Conservation (phyloP, 2,113 vertebrate genomes). For the Phyllostomus discolor region DNA sequence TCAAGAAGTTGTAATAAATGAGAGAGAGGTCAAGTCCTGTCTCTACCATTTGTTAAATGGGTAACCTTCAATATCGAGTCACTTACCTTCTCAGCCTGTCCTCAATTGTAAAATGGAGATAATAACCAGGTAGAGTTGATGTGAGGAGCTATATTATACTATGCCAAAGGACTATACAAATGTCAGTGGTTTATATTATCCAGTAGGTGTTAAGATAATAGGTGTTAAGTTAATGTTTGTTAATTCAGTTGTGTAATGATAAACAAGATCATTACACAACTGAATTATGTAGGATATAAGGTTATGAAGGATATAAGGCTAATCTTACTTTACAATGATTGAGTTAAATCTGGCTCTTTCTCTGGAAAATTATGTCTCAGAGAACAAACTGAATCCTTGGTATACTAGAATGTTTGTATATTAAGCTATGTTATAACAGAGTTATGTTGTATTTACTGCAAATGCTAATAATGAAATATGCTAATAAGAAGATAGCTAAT, state of each 20-base stretch:
- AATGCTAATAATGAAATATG: conserved; percentile 27
- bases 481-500: conserved; percentile 17
- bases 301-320: neutral
- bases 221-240: conserved; percentile 1
- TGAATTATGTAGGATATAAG: neutral
- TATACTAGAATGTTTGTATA: neutral
- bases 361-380: conserved; percentile 15
- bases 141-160: neutral
- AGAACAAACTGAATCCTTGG: conserved; percentile 11
- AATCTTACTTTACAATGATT: conserved; percentile 24
- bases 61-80: neutral
- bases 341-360: conserved; percentile 3
- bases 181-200: neutral
- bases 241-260: conserved; percentile 14
- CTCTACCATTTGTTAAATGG: neutral
- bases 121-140: neutral
- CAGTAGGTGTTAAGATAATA: neutral
- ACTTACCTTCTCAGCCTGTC: neutral
- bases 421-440: neutral
- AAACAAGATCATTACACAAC: too few relatives aligned
- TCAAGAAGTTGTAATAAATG: neutral
- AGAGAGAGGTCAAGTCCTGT: neutral
- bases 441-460: neutral
- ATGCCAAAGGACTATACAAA: conserved; percentile 2
- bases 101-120: neutral